Evolutionary conservation across 2,888 invertebrate species (phyloP), one percentile per base, ranked within the genome.

Genomic region (Listrodromus nycthemerus): DNA sequence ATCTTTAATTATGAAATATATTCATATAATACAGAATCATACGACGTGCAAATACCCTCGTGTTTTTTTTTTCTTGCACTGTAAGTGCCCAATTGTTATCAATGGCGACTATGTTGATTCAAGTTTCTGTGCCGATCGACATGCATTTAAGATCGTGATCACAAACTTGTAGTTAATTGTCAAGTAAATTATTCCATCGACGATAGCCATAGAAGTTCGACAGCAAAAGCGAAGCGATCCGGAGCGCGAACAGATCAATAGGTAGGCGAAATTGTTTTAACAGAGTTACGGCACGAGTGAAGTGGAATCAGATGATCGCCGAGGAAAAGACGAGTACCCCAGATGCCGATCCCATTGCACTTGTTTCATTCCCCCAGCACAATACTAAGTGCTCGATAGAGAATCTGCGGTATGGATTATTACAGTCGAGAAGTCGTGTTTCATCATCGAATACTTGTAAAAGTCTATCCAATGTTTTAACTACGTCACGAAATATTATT

Each of bases 271-370:
- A 41, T 52, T 27, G 24, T 19, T 55, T 52, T 75, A 84, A 86
- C 84, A 78, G 81, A 80, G 80, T 81, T 87, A 81, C 84, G 83
- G 80, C 80, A 82, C 77, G 78, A 87, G 77, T 70, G 66, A 85
- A 86, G 83, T 86, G 84, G 80, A 84, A 87, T 83, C 82, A 83
- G 58, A 86, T 69, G 85, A 80, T 84, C 80, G 84, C 83, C 81
- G 84, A 86, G 77, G 83, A 87, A 81, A 86, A 87, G 84, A 80
- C 83, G 87, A 75, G 85, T 81, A 84, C 84, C 69, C 19, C 52
- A 58, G 58, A 84, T 69, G 81, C 77, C 85, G 75, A 83, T 85
- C 85, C 80, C 82, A 76, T 84, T 80, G 82, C 63, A 75, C 83
- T 86, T 86, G 80, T 82, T 82, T 71, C 74, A 6, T 41, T 58